phyloP scores from a whole-genome alignment of 64 coral and sea anemone species.

The Hydrozoanthus tunicans region DNA sequence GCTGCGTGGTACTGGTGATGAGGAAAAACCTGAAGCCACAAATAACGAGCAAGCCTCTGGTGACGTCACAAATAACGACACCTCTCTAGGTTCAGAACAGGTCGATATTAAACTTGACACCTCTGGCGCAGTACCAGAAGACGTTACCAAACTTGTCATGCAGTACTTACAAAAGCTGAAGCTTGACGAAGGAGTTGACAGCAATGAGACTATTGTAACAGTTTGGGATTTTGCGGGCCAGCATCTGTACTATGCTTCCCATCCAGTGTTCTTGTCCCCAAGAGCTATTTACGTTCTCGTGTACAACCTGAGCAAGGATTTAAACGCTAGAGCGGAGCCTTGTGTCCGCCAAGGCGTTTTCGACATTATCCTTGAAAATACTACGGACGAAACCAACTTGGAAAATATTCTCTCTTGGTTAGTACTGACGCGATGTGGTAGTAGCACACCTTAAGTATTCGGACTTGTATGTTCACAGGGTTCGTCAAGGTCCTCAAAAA shows the following conservation, averaged over 20 bases:
- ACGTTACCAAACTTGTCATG: constrained; percentile 49
- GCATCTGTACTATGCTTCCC: constrained; percentile 74
- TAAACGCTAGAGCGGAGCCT: constrained; percentile 56
- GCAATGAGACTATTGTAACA: constrained; percentile 58
- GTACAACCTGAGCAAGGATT: constrained; percentile 70
- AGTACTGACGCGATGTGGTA: not conserved
- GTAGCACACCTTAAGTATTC: no score
- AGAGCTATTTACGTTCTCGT: constrained; percentile 63
- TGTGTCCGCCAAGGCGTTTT: constrained; percentile 72
- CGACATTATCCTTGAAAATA: constrained; percentile 57
- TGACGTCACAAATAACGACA: constrained; percentile 17
- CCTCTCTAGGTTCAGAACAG: constrained; percentile 1
- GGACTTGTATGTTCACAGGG: no score
- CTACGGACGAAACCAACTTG: constrained; percentile 68
- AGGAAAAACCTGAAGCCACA: not conserved
- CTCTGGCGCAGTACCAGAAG: constrained; percentile 52
- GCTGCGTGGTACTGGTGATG: not conserved
- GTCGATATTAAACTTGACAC: constrained; percentile 47
- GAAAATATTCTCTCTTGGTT: constrained; percentile 80
- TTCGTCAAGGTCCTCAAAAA: no score
- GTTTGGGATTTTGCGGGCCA: constrained; percentile 83
- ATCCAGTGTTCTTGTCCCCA: constrained; percentile 73
- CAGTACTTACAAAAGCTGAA: constrained; percentile 59
- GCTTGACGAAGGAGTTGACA: constrained; percentile 30
- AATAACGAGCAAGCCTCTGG: not conserved